A percentile compares a stretch with the other conserved stretches of the same genome.
Conservation (phyloP, 2,888 invertebrate genomes). For the Azorinus chamasolen region DNA sequence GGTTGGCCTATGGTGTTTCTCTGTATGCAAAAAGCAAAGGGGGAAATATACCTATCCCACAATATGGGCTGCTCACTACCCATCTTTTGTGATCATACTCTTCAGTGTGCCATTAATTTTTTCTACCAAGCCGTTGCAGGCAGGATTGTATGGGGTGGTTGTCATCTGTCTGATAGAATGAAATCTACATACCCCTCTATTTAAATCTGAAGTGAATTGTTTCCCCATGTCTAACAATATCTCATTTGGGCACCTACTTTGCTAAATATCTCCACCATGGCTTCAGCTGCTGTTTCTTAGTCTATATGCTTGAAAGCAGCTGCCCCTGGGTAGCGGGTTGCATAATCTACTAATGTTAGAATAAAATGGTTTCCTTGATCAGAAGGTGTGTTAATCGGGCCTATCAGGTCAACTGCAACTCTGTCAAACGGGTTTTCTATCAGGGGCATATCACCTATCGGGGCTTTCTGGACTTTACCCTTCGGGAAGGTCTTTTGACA, state of each 20-base stretch:
- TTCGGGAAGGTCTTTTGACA: no score
- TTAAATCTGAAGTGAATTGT: slow-evolving; percentile 61
- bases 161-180: slow-evolving; percentile 42
- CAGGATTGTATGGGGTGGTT: slow-evolving; percentile 61
- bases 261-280: not conserved
- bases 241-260: no score
- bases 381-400: no score
- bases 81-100: slow-evolving; percentile 41
- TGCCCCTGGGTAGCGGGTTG: no score
- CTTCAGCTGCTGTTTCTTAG: slow-evolving; percentile 1
- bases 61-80: slow-evolving; percentile 51
- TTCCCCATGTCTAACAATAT: slow-evolving; percentile 67
- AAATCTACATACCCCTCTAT: slow-evolving; percentile 40
- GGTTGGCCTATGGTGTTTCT: slow-evolving; percentile 51
- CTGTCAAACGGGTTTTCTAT: no score
- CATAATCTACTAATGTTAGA: not conserved
- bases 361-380: not conserved
- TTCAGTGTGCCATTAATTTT: slow-evolving; percentile 64
- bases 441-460: no score
- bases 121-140: slow-evolving; percentile 61
- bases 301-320: not conserved
- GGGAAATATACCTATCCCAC: slow-evolving; percentile 59
- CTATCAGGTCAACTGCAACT: no score
- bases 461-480: no score
- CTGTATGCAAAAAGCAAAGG: slow-evolving; percentile 63